A percentile compares a stretch with the other conserved stretches of the same genome.
phyloP scores from a whole-genome alignment of 2,888 invertebrate species.

The Platerodrilus igneus region DNA sequence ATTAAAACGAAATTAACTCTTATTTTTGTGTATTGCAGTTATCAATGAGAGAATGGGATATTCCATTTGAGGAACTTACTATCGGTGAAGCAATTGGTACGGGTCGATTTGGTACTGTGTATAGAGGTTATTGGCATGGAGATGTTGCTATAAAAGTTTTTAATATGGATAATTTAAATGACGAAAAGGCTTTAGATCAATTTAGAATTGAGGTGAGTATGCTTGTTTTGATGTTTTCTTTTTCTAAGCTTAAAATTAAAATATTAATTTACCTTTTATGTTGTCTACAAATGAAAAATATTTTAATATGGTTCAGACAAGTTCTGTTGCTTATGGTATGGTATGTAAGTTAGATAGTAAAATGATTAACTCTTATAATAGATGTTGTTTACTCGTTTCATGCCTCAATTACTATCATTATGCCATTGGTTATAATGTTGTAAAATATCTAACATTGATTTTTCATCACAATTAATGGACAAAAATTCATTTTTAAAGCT shows the following conservation, averaged over 20 bases:
- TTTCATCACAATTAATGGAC: too few species aligned
- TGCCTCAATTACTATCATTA: too few species aligned
- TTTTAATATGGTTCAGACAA: too few species aligned
- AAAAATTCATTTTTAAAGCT: too few species aligned
- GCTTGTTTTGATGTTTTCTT: slow-evolving; percentile 10
- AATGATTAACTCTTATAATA: too few species aligned
- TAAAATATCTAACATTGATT: too few species aligned
- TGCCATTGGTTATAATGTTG: too few species aligned
- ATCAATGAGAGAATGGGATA: slow-evolving; percentile 95
- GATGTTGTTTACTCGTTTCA: too few species aligned
- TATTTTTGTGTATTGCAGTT: too few species aligned
- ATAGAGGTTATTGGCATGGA: slow-evolving; percentile 95
- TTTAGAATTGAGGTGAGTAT: slow-evolving; percentile 85
- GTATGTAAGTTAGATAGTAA: too few species aligned
- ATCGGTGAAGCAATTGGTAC: slow-evolving; percentile 84
- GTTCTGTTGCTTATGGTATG: too few species aligned
- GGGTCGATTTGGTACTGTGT: slow-evolving; percentile 92
- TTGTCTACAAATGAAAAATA: slow-evolving; percentile 8
- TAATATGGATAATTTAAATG: slow-evolving; percentile 85
- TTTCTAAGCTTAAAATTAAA: slow-evolving; percentile 9
- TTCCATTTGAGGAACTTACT: slow-evolving; percentile 90
- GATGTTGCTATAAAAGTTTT: slow-evolving; percentile 95
- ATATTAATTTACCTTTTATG: slow-evolving; percentile 7
- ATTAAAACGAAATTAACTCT: background rate
- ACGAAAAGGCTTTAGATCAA: slow-evolving; percentile 85